Evolutionary conservation across 2,113 vertebrate species (phyloP).

Genomic region (Grammomys dolichurus): DNA sequence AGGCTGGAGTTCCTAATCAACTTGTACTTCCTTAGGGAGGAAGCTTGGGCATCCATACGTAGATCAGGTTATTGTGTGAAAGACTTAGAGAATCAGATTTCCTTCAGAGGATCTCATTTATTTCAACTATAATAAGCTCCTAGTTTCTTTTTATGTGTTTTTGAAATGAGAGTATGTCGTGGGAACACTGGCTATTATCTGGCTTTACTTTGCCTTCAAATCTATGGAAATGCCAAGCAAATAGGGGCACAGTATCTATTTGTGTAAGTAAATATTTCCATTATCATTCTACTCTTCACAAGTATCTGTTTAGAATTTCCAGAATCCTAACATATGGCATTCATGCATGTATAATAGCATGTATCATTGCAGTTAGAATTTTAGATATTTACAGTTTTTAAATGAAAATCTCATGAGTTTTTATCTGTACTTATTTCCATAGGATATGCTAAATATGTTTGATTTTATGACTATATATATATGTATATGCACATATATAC

Average conservation of each 20-base stretch:
- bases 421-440: conserved; percentile 31
- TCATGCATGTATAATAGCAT: not conserved
- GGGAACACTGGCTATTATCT: not conserved
- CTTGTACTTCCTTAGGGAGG: not conserved
- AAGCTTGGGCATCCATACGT: not conserved
- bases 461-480: not conserved
- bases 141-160: not conserved
- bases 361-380: not conserved
- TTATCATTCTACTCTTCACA: not conserved
- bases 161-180: not conserved
- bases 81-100: not conserved
- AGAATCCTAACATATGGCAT: not conserved
- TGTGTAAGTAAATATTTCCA: not conserved
- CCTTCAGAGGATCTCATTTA: conserved; percentile 1
- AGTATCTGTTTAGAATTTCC: conserved; percentile 30
- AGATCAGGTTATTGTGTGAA: not conserved
- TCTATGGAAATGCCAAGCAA: not conserved
- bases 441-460: conserved; percentile 11
- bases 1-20: not conserved
- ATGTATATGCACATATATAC: not conserved
- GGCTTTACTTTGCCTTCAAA: not conserved
- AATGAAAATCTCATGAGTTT: conserved; percentile 15
- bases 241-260: not conserved
- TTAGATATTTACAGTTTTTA: conserved; percentile 36
- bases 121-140: not conserved